These are phyloP conservation scores for Pantherophis alleghaniensis DNA, from an alignment of 2,797 vertebrate species.

Conservation along the genomic window DNA sequence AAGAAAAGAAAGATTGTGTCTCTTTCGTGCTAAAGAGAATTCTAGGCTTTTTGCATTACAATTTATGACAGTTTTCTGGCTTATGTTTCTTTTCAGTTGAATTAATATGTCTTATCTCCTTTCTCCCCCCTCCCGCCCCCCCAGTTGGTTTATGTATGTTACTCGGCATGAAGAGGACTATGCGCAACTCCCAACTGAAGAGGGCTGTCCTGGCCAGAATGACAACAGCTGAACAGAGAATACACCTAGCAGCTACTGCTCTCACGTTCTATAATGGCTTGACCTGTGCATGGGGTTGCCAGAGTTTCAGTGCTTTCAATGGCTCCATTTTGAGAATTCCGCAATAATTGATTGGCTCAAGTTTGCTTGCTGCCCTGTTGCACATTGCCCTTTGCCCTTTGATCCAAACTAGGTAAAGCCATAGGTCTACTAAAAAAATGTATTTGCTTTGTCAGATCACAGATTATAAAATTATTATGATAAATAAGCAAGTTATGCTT, in stretches of 20 bases:
- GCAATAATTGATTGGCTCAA: neutral
- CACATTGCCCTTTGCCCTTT: neutral
- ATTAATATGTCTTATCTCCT: neutral
- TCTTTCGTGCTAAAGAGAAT: slow-evolving; percentile 19
- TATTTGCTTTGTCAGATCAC: neutral
- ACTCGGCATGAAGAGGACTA: slow-evolving; percentile 62
- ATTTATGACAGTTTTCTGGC: neutral
- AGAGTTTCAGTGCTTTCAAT: neutral
- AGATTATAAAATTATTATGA: too few species aligned
- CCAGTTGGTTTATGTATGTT: slow-evolving; percentile 65
- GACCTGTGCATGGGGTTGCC: neutral
- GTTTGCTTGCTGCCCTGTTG: neutral
- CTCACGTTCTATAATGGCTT: neutral
- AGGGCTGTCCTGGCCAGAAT: slow-evolving; percentile 60
- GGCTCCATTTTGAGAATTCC: neutral
- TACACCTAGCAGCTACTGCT: neutral
- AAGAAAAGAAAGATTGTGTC: neutral
- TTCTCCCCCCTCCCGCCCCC: slow-evolving; percentile 17
- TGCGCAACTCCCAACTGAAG: slow-evolving; percentile 63
- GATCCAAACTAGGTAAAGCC: neutral
- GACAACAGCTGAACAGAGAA: slow-evolving; percentile 49
- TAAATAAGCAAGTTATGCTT: neutral
- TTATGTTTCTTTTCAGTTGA: slow-evolving; percentile 1
- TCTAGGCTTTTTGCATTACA: neutral
- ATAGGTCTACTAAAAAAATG: neutral